These are phyloP conservation scores for Melipona beecheii DNA, from an alignment of 2,888 invertebrate species.

Conservation along the genomic window DNA sequence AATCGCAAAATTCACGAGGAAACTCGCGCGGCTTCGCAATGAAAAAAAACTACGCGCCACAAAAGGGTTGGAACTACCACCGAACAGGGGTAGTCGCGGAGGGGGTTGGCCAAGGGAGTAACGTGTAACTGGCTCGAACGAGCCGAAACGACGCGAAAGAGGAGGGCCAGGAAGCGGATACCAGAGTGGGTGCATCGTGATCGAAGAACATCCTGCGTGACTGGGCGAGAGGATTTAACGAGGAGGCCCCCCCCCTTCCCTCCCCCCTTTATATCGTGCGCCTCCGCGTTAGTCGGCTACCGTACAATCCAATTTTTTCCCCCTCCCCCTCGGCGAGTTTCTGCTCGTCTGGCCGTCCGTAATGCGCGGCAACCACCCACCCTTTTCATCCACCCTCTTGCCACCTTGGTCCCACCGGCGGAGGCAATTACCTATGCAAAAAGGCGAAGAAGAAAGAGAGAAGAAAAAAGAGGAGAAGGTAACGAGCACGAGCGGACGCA, in stretches of 20 bases:
- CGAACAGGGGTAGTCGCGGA: neutral
- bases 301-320: constrained; percentile 67
- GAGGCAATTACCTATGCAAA: constrained; percentile 76
- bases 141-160: neutral
- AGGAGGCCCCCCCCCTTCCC: constrained; percentile 9
- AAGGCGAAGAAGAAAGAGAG: constrained; percentile 55
- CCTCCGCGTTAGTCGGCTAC: constrained; percentile 48
- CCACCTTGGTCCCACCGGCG: constrained; percentile 62
- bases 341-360: constrained; percentile 51
- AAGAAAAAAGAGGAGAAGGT: constrained; percentile 41
- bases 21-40: neutral
- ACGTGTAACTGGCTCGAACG: neutral
- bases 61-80: neutral
- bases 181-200: constrained; percentile 25
- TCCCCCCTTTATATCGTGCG: constrained; percentile 61
- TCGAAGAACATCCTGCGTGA: constrained; percentile 70
- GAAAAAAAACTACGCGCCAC: neutral
- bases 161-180: constrained; percentile 1
- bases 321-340: neutral
- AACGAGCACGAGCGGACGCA: constrained; percentile 70
- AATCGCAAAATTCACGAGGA: neutral
- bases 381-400: constrained; percentile 51
- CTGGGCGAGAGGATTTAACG: constrained; percentile 70
- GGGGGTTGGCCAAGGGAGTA: neutral
- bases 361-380: constrained; percentile 59